These are phyloP conservation scores for Montipora capricornis DNA, from an alignment of 64 coral and sea anemone species.

Conservation along the genomic window DNA sequence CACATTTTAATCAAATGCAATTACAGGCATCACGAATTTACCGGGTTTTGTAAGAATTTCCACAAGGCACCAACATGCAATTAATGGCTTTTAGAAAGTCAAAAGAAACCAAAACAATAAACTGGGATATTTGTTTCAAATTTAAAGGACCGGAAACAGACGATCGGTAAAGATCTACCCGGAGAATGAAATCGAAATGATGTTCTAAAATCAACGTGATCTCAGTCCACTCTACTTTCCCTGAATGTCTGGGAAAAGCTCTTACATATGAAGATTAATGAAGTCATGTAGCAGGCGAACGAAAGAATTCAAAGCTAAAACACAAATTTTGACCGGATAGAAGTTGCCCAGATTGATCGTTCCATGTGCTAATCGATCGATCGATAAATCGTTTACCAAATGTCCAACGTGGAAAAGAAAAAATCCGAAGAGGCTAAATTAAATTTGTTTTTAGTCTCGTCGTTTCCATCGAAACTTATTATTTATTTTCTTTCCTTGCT, in stretches of 20 bases:
- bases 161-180: background rate
- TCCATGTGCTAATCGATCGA: background rate
- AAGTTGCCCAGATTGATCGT: background rate
- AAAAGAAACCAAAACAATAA: background rate
- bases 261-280: background rate
- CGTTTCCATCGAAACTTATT: background rate
- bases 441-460: background rate
- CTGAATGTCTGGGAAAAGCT: background rate
- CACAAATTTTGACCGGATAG: background rate
- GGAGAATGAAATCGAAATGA: slow-evolving; percentile 2
- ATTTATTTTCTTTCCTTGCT: background rate
- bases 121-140: background rate
- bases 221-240: background rate
- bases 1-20: background rate
- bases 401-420: background rate
- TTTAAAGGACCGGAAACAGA: slow-evolving; percentile 14
- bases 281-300: background rate
- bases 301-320: no score
- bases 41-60: no score
- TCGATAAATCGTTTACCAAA: background rate
- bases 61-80: no score
- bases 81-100: background rate
- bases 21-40: background rate
- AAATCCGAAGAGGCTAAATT: background rate
- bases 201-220: slow-evolving; percentile 1